These are phyloP conservation scores for Xiphophorus birchmanni DNA, from an alignment of 2,797 vertebrate species.

Conservation along the genomic window DNA sequence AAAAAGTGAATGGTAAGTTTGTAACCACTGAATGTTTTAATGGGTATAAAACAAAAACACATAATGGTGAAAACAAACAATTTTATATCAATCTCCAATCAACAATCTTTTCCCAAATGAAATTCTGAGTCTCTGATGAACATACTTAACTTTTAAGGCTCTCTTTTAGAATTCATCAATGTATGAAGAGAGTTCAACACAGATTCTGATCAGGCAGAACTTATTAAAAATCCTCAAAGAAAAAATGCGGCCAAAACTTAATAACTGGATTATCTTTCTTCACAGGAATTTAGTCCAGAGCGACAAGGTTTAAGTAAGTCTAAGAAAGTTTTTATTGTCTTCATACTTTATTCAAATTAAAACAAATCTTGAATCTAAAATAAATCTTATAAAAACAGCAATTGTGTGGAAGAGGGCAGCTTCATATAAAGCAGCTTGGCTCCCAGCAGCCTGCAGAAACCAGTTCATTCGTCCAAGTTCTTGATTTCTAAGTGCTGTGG, in stretches of 20 bases:
- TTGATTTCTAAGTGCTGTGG: constrained; percentile 55
- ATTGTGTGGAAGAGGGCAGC: constrained; percentile 40
- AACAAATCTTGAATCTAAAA: constrained; percentile 25
- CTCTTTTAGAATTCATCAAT: constrained; percentile 38
- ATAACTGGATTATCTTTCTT: constrained; percentile 1
- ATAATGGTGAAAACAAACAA: constrained; percentile 59
- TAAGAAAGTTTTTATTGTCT: constrained; percentile 21
- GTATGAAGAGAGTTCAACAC: constrained; percentile 24
- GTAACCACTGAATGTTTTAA: constrained; percentile 66
- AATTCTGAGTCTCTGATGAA: constrained; percentile 59
- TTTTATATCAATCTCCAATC: constrained; percentile 47
- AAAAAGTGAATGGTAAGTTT: background rate
- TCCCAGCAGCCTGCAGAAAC: constrained; percentile 24
- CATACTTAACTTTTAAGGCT: constrained; percentile 25
- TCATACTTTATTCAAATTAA: constrained; percentile 15
- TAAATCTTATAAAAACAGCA: constrained; percentile 34
- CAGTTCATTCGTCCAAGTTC: constrained; percentile 42
- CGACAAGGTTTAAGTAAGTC: constrained; percentile 6
- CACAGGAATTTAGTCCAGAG: constrained; percentile 17
- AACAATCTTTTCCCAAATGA: constrained; percentile 40
- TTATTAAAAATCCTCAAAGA: constrained; percentile 4
- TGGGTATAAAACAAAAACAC: constrained; percentile 65
- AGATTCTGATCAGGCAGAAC: constrained; percentile 26
- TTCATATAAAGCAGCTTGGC: constrained; percentile 39
- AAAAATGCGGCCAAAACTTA: constrained; percentile 25